Base-by-base conservation (phyloP, 37 sponge, comb jelly and placozoan species). In the Halisarca cf. caerulea region DNA sequence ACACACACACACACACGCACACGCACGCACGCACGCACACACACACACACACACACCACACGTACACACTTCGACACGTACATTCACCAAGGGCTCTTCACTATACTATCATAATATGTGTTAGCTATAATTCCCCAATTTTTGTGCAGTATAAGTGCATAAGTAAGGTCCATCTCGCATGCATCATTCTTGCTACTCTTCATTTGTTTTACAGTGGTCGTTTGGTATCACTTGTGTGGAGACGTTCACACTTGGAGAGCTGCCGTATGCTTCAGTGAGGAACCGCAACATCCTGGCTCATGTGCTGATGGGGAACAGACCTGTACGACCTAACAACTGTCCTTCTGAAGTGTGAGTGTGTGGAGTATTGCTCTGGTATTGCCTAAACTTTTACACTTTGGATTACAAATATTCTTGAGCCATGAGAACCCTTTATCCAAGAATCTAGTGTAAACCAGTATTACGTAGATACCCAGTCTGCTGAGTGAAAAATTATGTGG, bases 161-260 rank as follows among this genome's bases (percentile, higher is more conserved):
- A n/a, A n/a, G n/a, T n/a, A n/a, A n/a, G n/a, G n/a, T n/a, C n/a
- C n/a, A n/a, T n/a, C n/a, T n/a, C n/a, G n/a, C n/a, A n/a, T n/a
- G n/a, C n/a, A n/a, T n/a, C n/a, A n/a, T n/a, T n/a, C n/a, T n/a
- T n/a, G n/a, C n/a, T n/a, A n/a, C n/a, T n/a, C 41, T 7, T 36
- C 36, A 17, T 18, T 25, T 24, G 71, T 51, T 0, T 11, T 3
- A 15, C 45, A 93, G 93, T 93, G 93, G 93, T 89, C 93, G 0
- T 93, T 75, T 84, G 93, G 84, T 17, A 86, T 93, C 43, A 86
- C 86, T 62, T 14, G 86, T 69, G 86, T 89, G 89, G 93, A 93
- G 69, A 59, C 89, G 18, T 36, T 93, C 70, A 87, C 87, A 0
- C 35, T 87, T 44, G 89, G 66, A 25, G 84, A 84, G 66, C 24